Base-by-base conservation (phyloP, 1,140 invertebrate genomes). In the Cydia splendana region DNA sequence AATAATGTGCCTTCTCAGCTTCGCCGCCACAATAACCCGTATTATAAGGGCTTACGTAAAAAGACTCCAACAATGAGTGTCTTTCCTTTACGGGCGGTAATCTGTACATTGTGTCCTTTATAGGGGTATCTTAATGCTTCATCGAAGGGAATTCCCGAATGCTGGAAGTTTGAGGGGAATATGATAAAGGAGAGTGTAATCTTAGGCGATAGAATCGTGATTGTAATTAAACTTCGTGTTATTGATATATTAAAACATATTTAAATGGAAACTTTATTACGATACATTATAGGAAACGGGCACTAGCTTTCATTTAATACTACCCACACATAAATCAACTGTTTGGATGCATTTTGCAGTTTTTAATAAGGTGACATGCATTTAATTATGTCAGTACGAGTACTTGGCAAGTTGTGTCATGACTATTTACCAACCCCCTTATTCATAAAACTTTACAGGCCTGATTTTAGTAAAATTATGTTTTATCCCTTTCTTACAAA, bases 61-160 rank as follows among this genome's bases (percentile, higher is more conserved):
- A 53, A 53, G 51, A 53, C 15, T 53, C 15, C n/a, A n/a, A 53
- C 51, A 53, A 53, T n/a, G n/a, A n/a, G n/a, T 53, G 15, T n/a
- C 51, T 53, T 18, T 18, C n/a, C 51, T n/a, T n/a, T 18, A 7
- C n/a, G 51, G n/a, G 15, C 51, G 51, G 51, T 53, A 53, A n/a
- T 53, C 51, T 53, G n/a, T 53, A 53, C 51, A 53, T 53, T 18
- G 51, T 53, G 51, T 5, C n/a, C 51, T 53, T 53, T 53, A 53
- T 53, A 18, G n/a, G n/a, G 51, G 51, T 53, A 53, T 53, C 51
- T 53, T 53, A 53, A 53, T 53, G 51, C 51, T n/a, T 53, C 51
- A 53, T 53, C 51, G 15, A 18, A 18, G n/a, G 51, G 1, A n/a
- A 53, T 53, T 53, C 51, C n/a, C 45, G 45, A 15, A 48, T 18